These are phyloP conservation scores for Heliconius melpomene DNA, from an alignment of 1,140 invertebrate species.

Conservation along the genomic window DNA sequence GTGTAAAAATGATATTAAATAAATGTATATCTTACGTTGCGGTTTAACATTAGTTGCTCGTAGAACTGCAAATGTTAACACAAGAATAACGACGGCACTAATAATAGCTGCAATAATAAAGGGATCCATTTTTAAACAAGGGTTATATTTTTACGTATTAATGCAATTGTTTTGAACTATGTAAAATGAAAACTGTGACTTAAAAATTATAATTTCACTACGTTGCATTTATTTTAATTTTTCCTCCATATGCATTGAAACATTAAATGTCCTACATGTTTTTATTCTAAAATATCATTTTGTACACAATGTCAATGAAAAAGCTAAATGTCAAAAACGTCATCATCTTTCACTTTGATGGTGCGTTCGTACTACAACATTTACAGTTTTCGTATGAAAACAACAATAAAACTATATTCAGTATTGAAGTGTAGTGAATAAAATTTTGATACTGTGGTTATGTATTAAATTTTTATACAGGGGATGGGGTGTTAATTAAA, in stretches of 20 bases:
- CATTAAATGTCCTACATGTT: background rate
- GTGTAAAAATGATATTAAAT: background rate
- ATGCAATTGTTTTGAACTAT: background rate
- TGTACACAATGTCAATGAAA: constrained; percentile 10
- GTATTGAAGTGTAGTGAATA: too few species aligned
- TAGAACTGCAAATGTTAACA: constrained; percentile 59
- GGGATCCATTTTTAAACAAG: constrained; percentile 59
- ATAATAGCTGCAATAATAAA: constrained; percentile 71
- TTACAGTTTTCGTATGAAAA: too few species aligned
- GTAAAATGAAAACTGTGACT: background rate
- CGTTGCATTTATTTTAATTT: background rate
- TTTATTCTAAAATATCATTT: background rate
- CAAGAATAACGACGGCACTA: constrained; percentile 63
- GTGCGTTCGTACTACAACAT: background rate
- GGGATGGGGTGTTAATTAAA: too few species aligned
- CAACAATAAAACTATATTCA: too few species aligned
- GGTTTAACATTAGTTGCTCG: constrained; percentile 57
- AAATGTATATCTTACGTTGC: constrained; percentile 49
- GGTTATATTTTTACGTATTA: background rate
- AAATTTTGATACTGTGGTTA: too few species aligned
- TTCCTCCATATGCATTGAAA: background rate
- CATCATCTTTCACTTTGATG: constrained; percentile 2
- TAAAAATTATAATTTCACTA: background rate
- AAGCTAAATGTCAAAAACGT: background rate
- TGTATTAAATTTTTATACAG: too few species aligned